A percentile compares a stretch with the other conserved stretches of the same genome.
These are phyloP conservation scores for Todus mexicanus DNA, from an alignment of 2,797 vertebrate species.

Conservation along the genomic window DNA sequence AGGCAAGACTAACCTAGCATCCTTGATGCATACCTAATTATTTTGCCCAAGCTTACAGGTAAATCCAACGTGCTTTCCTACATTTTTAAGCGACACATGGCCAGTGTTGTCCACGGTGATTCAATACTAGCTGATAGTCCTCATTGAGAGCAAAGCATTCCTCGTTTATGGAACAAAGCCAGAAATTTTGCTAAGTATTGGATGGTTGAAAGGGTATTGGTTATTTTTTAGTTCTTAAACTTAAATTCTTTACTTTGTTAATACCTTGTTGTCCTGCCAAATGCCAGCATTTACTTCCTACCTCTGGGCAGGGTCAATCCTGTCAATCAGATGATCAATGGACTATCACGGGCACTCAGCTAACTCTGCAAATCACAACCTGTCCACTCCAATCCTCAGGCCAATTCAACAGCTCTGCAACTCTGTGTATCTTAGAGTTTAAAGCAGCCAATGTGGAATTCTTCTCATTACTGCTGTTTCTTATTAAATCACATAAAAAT, in stretches of 20 bases:
- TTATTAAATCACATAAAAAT: background rate
- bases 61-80: background rate
- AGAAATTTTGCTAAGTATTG: background rate
- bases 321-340: constrained; percentile 78
- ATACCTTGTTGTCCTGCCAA: background rate
- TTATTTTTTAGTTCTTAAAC: background rate
- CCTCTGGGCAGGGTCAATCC: constrained; percentile 63
- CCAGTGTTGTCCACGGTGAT: background rate
- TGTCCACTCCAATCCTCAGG: constrained; percentile 75
- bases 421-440: background rate
- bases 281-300: background rate
- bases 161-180: background rate
- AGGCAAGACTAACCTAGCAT: background rate
- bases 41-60: background rate
- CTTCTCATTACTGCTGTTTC: background rate
- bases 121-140: background rate
- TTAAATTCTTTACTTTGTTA: background rate
- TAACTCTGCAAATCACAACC: constrained; percentile 83
- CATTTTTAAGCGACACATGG: background rate
- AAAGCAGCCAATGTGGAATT: background rate
- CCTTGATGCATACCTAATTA: background rate
- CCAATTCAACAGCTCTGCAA: constrained; percentile 77
- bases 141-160: background rate
- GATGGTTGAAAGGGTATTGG: background rate
- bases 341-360: constrained; percentile 75